A percentile compares a stretch with the other conserved stretches of the same genome.
These are phyloP conservation scores for Ligdia adustata DNA, from an alignment of 2,888 invertebrate species.

Conservation along the genomic window DNA sequence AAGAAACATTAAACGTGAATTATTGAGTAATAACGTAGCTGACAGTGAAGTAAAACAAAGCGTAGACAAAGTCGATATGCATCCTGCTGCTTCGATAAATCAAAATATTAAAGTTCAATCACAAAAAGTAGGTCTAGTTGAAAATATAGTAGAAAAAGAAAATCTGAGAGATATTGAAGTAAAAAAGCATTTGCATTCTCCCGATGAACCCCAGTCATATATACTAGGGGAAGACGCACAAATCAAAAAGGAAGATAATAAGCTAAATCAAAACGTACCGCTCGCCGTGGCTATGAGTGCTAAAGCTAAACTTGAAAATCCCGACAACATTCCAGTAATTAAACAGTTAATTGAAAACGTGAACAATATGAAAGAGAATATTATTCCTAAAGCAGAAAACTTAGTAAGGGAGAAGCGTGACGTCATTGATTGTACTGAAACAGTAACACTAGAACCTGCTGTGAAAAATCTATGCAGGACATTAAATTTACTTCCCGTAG, in stretches of 20 bases:
- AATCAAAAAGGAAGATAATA: slow-evolving; percentile 30
- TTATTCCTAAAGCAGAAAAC: neutral
- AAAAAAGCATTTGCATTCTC: slow-evolving; percentile 55
- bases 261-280: slow-evolving; percentile 52
- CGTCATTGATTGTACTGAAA: slow-evolving; percentile 63
- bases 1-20: slow-evolving; percentile 8
- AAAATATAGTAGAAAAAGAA: neutral
- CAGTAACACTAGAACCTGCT: slow-evolving; percentile 48
- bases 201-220: slow-evolving; percentile 72
- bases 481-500: slow-evolving; percentile 28
- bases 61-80: slow-evolving; percentile 4
- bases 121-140: neutral
- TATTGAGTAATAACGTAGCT: slow-evolving; percentile 18
- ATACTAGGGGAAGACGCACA: slow-evolving; percentile 64
- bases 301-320: slow-evolving; percentile 35
- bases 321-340: slow-evolving; percentile 24
- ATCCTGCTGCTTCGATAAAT: neutral
- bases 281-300: slow-evolving; percentile 55
- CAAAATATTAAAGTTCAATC: neutral
- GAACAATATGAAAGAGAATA: neutral
- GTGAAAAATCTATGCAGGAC: slow-evolving; percentile 63
- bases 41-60: slow-evolving; percentile 23
- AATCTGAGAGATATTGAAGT: slow-evolving; percentile 4
- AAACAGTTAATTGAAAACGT: slow-evolving; percentile 1
- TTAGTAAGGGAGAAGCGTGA: slow-evolving; percentile 61